Evolutionary conservation across 2,797 vertebrate genomes (phyloP), one percentile per base, ranked within the genome.

Genomic region (Scolopax bukidnonensis): DNA sequence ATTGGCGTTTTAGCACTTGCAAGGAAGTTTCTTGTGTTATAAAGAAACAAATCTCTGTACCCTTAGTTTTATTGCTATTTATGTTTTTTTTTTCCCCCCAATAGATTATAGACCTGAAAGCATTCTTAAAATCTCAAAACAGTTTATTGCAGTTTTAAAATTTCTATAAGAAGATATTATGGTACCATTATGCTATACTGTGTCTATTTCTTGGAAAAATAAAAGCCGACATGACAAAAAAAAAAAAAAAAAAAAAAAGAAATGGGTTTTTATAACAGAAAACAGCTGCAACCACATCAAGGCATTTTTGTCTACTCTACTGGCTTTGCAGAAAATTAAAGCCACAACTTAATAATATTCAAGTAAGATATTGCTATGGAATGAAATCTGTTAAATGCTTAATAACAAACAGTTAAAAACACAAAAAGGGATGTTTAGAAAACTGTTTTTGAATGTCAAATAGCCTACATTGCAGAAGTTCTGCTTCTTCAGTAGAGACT

Each of bases 201-300:
- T 84, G 54, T 94, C 75, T 74, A 41, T 83, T 85, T 86, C 16
- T 60, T 27, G 5, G 53, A 16, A 92, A 93, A 91, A 94, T 70
- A 67, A 63, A 92, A 89, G 79, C 59, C 73, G 91, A 47, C 19
- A 12, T 78, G 75, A 69, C n/a, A 2, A 28, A 71, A 81, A 79
- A 23, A 50, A 50, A 24, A 50, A 14, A 23, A 50, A 48, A 24
- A 27, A 14, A 28, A 64, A 77, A 76, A 63, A 60, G 3, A 78
- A 65, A 45, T 36, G 68, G 27, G 12, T 1, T 54, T 97, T 94
- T 84, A 19, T 96, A 96, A 97, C 76, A 97, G 74, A 96, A 96
- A 97, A 79, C 93, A 95, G 94, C 89, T 95, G 96, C 92, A 93
- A 83, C 96, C 96, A 97, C 97, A 97, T 95, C 96, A 96, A 97